phyloP scores from a whole-genome alignment of 2,888 invertebrate species.

The Iphiclides podalirius region DNA sequence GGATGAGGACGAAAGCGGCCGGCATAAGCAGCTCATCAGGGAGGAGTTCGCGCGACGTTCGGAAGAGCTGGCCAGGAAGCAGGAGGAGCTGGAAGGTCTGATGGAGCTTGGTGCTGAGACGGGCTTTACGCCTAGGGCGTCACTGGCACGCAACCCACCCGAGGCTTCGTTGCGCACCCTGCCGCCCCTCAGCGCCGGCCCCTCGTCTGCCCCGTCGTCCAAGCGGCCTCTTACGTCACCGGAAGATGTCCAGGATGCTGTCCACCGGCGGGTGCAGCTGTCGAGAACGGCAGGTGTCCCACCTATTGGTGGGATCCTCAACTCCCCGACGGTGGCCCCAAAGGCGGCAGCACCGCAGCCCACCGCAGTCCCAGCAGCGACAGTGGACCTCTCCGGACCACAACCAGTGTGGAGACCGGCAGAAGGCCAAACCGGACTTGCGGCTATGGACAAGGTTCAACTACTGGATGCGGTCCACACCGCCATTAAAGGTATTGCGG shows the following conservation, averaged over 20 bases:
- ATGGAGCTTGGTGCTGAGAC: not conserved
- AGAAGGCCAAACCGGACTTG: not conserved
- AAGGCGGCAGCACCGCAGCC: not conserved
- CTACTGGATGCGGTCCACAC: constrained; percentile 9
- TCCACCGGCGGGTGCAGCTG: not conserved
- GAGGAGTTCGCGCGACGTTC: not conserved
- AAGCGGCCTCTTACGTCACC: constrained; percentile 1
- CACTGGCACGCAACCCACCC: not conserved
- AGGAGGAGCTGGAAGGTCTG: constrained; percentile 3
- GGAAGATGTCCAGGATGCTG: constrained; percentile 10
- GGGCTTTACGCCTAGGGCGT: not conserved
- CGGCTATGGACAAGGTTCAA: not conserved
- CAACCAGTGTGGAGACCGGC: not conserved
- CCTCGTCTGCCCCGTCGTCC: not conserved
- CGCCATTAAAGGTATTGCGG: constrained; percentile 16
- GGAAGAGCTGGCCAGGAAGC: not conserved
- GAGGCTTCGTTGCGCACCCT: not conserved
- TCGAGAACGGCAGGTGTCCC: not conserved
- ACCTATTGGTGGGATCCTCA: not conserved
- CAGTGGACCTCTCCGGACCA: not conserved
- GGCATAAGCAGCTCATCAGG: not conserved
- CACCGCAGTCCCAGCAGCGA: not conserved
- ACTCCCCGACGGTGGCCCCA: not conserved
- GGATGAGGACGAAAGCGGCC: not conserved
- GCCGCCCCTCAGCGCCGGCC: not conserved